Evolutionary conservation across 2,113 vertebrate genomes (phyloP).

Genomic region (Notarius lentiginosus): DNA sequence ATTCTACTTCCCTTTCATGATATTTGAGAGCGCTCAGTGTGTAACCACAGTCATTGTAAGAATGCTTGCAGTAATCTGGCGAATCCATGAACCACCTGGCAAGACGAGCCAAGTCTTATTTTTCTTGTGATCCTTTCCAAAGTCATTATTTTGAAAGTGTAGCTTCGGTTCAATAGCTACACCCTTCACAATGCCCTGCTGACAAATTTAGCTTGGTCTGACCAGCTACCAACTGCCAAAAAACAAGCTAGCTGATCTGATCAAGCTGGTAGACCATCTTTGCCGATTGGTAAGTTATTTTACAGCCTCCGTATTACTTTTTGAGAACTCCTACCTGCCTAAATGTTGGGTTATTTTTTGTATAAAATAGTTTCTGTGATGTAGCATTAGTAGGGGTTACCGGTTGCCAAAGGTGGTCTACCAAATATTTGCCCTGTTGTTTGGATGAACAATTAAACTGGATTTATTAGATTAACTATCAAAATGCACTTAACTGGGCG

Average conservation of each 20-base stretch:
- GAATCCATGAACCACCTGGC: neutral
- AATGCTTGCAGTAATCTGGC: neutral
- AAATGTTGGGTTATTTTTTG: neutral
- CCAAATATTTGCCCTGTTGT: neutral
- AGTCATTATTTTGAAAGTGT: neutral
- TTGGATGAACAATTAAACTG: neutral
- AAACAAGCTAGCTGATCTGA: neutral
- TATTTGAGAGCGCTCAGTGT: neutral
- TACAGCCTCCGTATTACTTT: neutral
- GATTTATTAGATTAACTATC: neutral
- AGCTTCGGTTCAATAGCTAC: neutral
- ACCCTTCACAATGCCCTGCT: neutral
- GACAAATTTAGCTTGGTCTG: neutral
- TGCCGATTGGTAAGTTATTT: neutral
- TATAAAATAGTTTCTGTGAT: neutral
- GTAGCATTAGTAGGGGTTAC: neutral
- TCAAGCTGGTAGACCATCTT: neutral
- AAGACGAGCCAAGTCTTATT: neutral
- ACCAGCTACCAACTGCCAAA: neutral
- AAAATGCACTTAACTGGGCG: neutral
- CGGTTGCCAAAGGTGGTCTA: neutral
- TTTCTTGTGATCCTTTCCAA: neutral
- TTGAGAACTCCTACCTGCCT: neutral
- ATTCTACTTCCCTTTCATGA: neutral
- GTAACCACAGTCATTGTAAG: neutral